Percentiles rank a stretch among this genome's conserved stretches.
These are phyloP conservation scores for Drosophila trichaetosa DNA, from an alignment of 2,888 invertebrate genomes.

Conservation along the genomic window DNA sequence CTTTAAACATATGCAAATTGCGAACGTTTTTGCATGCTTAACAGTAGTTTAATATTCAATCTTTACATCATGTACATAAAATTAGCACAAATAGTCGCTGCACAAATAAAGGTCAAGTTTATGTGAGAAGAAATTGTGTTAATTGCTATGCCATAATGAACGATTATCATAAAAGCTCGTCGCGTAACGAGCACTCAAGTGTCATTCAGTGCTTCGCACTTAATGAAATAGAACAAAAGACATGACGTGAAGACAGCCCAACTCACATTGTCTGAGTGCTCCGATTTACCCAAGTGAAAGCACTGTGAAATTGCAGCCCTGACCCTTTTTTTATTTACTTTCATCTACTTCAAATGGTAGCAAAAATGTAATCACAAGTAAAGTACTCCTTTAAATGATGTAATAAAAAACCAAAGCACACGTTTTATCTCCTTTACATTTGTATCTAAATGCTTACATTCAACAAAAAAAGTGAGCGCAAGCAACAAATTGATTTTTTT, in stretches of 20 bases:
- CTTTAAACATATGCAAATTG: conserved; percentile 27
- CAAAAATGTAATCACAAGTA: conserved; percentile 34
- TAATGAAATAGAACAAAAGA: conserved; percentile 32
- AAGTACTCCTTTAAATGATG: conserved; percentile 55
- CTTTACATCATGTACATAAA: conserved; percentile 5
- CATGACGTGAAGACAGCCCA: conserved; percentile 12
- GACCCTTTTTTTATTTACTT: conserved; percentile 36
- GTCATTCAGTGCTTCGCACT: conserved; percentile 38
- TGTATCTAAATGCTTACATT: neutral
- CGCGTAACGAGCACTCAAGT: conserved; percentile 26
- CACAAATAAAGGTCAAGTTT: conserved; percentile 62
- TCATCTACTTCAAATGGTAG: conserved; percentile 24
- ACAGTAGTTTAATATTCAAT: conserved; percentile 19
- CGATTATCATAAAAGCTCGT: conserved; percentile 46
- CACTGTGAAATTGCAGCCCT: conserved; percentile 29
- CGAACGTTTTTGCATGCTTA: neutral
- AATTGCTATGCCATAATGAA: conserved; percentile 57
- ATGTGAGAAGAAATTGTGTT: conserved; percentile 43
- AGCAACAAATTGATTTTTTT: neutral
- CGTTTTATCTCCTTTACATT: neutral
- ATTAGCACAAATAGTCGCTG: conserved; percentile 3
- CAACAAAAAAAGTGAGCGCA: neutral
- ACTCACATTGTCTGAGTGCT: conserved; percentile 6
- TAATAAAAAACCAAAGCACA: conserved; percentile 58
- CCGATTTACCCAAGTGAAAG: conserved; percentile 41